Percentiles rank a stretch among this genome's conserved stretches.
phyloP scores from a whole-genome alignment of 2,888 invertebrate genomes.

The Onchidella celtica region DNA sequence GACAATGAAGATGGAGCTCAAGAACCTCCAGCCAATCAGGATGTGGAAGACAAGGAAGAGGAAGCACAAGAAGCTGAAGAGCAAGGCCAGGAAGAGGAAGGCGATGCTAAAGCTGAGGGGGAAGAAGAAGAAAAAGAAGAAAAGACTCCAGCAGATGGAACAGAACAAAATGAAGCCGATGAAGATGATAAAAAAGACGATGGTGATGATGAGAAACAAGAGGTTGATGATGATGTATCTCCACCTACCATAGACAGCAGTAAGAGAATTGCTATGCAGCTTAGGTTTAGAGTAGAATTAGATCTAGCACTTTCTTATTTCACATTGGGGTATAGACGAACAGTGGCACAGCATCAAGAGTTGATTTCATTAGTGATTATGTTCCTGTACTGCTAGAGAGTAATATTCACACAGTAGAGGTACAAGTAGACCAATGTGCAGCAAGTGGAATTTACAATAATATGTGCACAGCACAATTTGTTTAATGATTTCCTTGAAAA shows the following conservation, averaged over 20 bases:
- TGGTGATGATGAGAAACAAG: neutral
- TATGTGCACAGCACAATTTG: no score
- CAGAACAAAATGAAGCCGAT: neutral
- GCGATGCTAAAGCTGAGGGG: neutral
- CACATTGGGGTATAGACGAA: no score
- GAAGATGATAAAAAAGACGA: neutral
- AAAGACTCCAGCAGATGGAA: neutral
- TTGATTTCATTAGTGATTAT: no score
- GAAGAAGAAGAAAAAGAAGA: neutral
- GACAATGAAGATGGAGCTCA: constrained; percentile 2
- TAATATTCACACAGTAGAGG: no score
- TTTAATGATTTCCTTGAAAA: no score
- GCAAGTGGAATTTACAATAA: no score
- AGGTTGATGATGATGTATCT: constrained; percentile 10
- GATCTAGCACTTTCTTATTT: no score
- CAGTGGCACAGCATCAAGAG: no score
- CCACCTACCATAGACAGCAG: constrained; percentile 14
- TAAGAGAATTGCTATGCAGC: neutral
- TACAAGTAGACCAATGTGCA: no score
- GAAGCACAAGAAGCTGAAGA: neutral
- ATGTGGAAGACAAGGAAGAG: neutral
- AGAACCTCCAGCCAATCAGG: neutral
- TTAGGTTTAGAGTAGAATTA: no score
- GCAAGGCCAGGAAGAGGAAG: neutral
- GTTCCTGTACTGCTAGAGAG: no score